Evolutionary conservation across 2,888 invertebrate genomes (phyloP).

Genomic region (Linyphia triangularis): DNA sequence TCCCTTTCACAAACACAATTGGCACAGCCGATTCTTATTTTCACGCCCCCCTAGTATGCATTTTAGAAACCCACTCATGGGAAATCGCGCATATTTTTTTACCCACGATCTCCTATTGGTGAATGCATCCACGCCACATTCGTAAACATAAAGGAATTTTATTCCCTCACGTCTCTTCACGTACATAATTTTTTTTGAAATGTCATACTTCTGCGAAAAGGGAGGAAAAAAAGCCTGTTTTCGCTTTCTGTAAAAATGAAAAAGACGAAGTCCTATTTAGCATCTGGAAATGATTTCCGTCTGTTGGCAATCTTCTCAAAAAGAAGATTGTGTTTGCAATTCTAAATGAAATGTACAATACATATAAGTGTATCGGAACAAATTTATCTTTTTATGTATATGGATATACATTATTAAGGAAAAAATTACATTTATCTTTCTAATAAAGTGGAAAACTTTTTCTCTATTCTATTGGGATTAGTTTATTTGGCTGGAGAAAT

Average conservation of each 20-base stretch:
- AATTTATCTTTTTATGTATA: background rate
- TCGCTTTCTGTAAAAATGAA: background rate
- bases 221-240: background rate
- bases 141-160: slow-evolving; percentile 32
- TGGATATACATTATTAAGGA: background rate
- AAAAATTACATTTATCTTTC: background rate
- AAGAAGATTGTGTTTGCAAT: slow-evolving; percentile 38
- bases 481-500: background rate
- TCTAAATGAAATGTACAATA: slow-evolving; percentile 31
- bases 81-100: slow-evolving; percentile 37
- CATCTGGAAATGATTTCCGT: slow-evolving; percentile 48
- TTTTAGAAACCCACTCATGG: slow-evolving; percentile 41
- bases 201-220: slow-evolving; percentile 24
- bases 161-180: slow-evolving; percentile 35
- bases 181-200: slow-evolving; percentile 6
- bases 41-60: slow-evolving; percentile 6
- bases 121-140: slow-evolving; percentile 48
- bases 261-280: slow-evolving; percentile 27
- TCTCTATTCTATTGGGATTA: background rate
- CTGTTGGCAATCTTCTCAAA: slow-evolving; percentile 35
- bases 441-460: background rate
- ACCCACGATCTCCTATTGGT: background rate
- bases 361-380: slow-evolving; percentile 5
- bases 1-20: slow-evolving; percentile 9
- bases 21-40: slow-evolving; percentile 3